Evolutionary conservation across 2,888 invertebrate species (phyloP).

Genomic region (Embidobia sp.): DNA sequence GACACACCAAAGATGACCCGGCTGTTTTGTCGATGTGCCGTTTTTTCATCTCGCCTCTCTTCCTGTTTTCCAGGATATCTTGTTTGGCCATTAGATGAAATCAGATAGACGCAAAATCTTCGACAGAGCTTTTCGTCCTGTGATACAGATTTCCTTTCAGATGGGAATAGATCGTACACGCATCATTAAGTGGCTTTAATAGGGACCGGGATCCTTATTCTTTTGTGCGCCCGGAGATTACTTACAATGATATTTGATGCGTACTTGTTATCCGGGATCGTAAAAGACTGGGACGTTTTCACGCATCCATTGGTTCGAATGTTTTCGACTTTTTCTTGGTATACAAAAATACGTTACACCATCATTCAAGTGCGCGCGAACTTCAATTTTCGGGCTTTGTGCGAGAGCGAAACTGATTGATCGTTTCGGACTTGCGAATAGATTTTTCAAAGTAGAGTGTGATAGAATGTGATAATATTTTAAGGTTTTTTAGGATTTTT

Average conservation of each 20-base stretch:
- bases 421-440: too few relatives aligned
- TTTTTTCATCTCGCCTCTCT: slow-evolving; percentile 37
- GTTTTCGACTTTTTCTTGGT: background rate
- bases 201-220: slow-evolving; percentile 28
- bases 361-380: too few relatives aligned
- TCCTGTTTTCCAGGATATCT: slow-evolving; percentile 35
- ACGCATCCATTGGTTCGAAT: slow-evolving; percentile 25
- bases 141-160: slow-evolving; percentile 47
- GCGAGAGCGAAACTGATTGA: too few relatives aligned
- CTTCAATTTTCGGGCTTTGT: too few relatives aligned
- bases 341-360: slow-evolving; percentile 23
- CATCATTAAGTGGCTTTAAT: slow-evolving; percentile 55
- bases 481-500: too few relatives aligned
- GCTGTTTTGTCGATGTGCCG: slow-evolving; percentile 25
- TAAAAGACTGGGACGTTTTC: slow-evolving; percentile 23
- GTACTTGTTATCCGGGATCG: slow-evolving; percentile 32
- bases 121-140: slow-evolving; percentile 18
- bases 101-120: slow-evolving; percentile 51
- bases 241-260: slow-evolving; percentile 41
- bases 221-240: slow-evolving; percentile 26
- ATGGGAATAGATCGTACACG: slow-evolving; percentile 27
- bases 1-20: slow-evolving; percentile 26
- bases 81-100: slow-evolving; percentile 53
- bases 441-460: too few relatives aligned
- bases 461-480: too few relatives aligned